phyloP scores from a whole-genome alignment of 2,113 vertebrate genomes.

The Vulpes vulpes region DNA sequence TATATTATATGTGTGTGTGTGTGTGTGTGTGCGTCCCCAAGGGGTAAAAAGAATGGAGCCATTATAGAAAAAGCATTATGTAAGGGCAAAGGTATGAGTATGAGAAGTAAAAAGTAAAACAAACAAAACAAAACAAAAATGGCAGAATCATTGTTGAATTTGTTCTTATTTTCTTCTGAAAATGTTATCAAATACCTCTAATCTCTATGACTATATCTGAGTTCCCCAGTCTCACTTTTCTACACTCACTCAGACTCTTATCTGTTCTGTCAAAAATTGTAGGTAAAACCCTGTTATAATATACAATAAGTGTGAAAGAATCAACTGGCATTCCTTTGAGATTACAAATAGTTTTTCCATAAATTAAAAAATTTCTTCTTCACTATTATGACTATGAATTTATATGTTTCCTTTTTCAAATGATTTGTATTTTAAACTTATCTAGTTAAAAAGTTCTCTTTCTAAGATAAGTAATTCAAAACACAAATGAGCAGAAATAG shows the following conservation, averaged over 20 bases:
- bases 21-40: neutral
- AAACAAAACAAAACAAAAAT: neutral
- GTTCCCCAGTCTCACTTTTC: neutral
- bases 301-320: neutral
- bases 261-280: neutral
- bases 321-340: neutral
- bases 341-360: neutral
- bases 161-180: neutral
- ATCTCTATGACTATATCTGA: neutral
- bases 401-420: neutral
- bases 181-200: neutral
- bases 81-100: neutral
- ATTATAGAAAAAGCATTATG: neutral
- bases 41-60: neutral
- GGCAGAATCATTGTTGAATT: neutral
- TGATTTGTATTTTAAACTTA: slow-evolving; percentile 19
- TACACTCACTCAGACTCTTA: neutral
- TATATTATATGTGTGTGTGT: neutral
- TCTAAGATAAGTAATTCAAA: neutral
- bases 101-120: neutral
- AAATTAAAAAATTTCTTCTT: neutral
- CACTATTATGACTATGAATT: neutral
- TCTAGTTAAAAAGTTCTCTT: neutral
- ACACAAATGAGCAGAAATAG: neutral
- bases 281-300: neutral